These are phyloP conservation scores for Ophiothrix spiculata DNA, from an alignment of 35 echinoderm and acorn worm species.

Conservation along the genomic window DNA sequence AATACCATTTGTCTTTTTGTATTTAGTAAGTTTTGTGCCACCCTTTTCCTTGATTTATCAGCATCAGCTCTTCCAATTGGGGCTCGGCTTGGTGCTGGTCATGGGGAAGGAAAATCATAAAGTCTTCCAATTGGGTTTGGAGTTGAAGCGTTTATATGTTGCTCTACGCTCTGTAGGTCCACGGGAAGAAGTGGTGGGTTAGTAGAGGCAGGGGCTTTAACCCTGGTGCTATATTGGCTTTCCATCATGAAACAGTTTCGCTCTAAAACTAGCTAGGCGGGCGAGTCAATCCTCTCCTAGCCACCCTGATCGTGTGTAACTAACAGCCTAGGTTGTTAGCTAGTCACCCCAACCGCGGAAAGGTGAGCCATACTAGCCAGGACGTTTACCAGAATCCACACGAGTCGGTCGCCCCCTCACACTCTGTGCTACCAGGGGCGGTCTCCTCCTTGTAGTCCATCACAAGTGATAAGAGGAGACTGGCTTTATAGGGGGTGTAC, in stretches of 20 bases:
- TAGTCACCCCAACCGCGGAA: too few species aligned
- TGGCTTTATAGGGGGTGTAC: too few species aligned
- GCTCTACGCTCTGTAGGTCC: not conserved
- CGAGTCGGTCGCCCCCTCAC: too few species aligned
- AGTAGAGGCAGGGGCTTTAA: conserved; percentile 25
- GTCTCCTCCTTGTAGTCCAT: too few species aligned
- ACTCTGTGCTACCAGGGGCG: too few species aligned
- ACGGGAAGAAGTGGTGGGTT: not conserved
- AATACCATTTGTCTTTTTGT: conserved; percentile 15
- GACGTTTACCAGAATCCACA: too few species aligned
- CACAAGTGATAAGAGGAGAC: too few species aligned
- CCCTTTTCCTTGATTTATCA: conserved; percentile 6
- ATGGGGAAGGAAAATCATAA: not conserved
- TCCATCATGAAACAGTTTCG: not conserved
- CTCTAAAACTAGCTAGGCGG: not conserved
- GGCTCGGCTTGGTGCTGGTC: conserved; percentile 28
- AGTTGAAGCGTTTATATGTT: conserved; percentile 18
- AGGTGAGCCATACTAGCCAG: too few species aligned
- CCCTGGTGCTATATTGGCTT: not conserved
- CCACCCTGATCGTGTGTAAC: not conserved
- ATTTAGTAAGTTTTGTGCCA: conserved; percentile 12
- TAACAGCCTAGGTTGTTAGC: too few species aligned
- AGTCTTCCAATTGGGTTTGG: not conserved
- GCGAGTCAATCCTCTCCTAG: conserved; percentile 5
- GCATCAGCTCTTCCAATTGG: conserved; percentile 9